Base-by-base conservation (phyloP, 2,113 vertebrate species). In the Aphyosemion australe region DNA sequence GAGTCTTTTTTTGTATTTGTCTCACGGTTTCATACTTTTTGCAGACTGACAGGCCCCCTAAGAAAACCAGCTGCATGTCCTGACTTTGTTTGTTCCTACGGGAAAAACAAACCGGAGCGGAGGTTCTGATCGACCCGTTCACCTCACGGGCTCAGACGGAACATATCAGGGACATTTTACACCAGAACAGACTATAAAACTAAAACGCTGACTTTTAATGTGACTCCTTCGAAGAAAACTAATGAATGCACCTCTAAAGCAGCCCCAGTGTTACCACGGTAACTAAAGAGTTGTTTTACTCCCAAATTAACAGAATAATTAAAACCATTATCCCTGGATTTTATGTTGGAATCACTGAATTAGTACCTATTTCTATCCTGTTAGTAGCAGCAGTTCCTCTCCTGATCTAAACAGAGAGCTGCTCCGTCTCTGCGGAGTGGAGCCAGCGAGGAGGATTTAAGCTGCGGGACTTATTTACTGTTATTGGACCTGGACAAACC, bases 401-500 rank as follows among this genome's bases (percentile, higher is more conserved):
- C 57, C 32, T 26, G 26, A 26, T 26, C 70, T 54, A 67, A 79
- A 75, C 69, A 69, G 71, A 56, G 61, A 52, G 65, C 58, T 64
- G 63, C 13, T 56, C 48, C 64, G 43, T 48, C 56, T 67, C 51
- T 76, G 64, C 62, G 69, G 41, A 47, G 65, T 69, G 63, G 65
- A 66, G 0, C 58, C 43, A 62, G 43, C 41, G 1, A 45, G n/a
- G 12, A 9, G 61, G 74, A 84, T 67, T 13, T 49, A 57, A 55
- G 50, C 31, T 21, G 15, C 50, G 51, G 46, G 63, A 60, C 48
- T 62, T 26, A 32, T 73, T 61, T 65, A 62, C 74, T 86, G 74
- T 52, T 61, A 43, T 72, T 32, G 52, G 63, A 69, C 39, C 26
- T 57, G 70, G 72, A 87, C 77, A 74, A 76, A 75, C 54, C 78